A percentile compares a stretch with the other conserved stretches of the same genome.
Conservation (phyloP, 2,888 invertebrate species). For the Megalurothrips usitatus region DNA sequence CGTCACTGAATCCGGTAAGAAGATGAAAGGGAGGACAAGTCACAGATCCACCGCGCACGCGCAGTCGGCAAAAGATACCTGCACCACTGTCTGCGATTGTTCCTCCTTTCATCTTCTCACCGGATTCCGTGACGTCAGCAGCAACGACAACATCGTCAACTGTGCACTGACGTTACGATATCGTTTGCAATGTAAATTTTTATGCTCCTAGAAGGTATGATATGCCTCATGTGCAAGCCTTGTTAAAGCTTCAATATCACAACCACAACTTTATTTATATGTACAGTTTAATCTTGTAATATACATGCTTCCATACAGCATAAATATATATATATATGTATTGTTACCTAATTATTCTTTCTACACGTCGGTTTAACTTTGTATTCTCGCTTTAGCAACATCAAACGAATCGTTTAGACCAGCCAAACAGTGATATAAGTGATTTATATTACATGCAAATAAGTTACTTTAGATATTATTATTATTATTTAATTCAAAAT, state of each 20-base stretch:
- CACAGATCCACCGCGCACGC: too few relatives aligned
- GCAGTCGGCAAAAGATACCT: too few relatives aligned
- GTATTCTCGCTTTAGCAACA: not conserved
- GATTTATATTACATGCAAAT: not conserved
- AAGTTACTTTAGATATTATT: not conserved
- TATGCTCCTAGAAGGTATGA: too few relatives aligned
- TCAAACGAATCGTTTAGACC: not conserved
- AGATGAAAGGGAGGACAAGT: too few relatives aligned
- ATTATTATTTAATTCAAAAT: not conserved
- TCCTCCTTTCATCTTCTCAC: too few relatives aligned
- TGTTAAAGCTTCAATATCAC: not conserved
- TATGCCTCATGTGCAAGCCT: too few relatives aligned
- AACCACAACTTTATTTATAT: slow-evolving; percentile 13
- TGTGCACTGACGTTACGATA: too few relatives aligned
- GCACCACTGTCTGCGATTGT: too few relatives aligned
- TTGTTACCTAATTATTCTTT: not conserved
- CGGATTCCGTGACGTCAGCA: too few relatives aligned
- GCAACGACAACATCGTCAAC: too few relatives aligned
- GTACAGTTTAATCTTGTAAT: not conserved
- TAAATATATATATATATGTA: not conserved
- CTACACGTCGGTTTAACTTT: not conserved
- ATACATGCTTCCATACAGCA: not conserved
- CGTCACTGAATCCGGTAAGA: too few relatives aligned
- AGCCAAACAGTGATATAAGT: slow-evolving; percentile 11
- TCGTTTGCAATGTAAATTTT: too few relatives aligned